A percentile compares a stretch with the other conserved stretches of the same genome.
phyloP scores from a whole-genome alignment of 2,888 invertebrate genomes.

The Heliconius ethilla region DNA sequence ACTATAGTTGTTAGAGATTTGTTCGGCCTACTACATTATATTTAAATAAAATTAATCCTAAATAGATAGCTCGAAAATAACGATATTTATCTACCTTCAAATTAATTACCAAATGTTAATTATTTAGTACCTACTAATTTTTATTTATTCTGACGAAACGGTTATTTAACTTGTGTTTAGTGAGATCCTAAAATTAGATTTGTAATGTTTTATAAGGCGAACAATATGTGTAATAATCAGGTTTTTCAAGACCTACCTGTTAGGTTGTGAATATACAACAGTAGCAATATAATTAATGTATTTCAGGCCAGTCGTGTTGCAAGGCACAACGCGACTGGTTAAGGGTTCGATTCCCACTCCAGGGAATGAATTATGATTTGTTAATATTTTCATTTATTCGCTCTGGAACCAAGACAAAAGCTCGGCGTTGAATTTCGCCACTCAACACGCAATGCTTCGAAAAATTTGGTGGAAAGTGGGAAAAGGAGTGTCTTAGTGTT shows the following conservation, averaged over 20 bases:
- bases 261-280: not conserved
- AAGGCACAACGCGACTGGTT: too few species aligned
- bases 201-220: not conserved
- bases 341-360: too few species aligned
- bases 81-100: not conserved
- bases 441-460: too few species aligned
- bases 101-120: not conserved
- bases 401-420: too few species aligned
- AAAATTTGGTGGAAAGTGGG: too few species aligned
- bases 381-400: too few species aligned
- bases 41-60: not conserved
- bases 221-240: slow-evolving; percentile 19
- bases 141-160: not conserved
- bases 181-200: not conserved
- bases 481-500: too few species aligned
- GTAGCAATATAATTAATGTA: not conserved
- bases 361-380: too few species aligned
- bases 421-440: too few species aligned
- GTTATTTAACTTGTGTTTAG: not conserved
- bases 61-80: not conserved
- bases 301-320: too few species aligned
- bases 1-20: too few species aligned
- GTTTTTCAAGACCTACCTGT: slow-evolving; percentile 20
- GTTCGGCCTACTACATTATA: not conserved
- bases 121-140: not conserved